Percentiles rank a stretch among this genome's conserved stretches.
Conservation (phyloP, 2,797 vertebrate species). For the Rallus crepitans region DNA sequence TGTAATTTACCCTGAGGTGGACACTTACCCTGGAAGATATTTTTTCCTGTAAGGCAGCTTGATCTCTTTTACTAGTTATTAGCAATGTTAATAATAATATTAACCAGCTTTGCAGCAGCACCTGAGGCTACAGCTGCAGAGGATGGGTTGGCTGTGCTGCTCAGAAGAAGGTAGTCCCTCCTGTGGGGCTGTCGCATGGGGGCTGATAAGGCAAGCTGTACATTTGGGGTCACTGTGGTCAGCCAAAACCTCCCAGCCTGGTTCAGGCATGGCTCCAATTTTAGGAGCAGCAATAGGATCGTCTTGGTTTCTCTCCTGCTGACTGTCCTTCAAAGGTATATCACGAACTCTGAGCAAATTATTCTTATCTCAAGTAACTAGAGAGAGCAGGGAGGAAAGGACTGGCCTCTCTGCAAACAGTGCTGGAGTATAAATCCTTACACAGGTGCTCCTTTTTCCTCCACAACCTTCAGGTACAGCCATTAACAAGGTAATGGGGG, state of each 20-base stretch:
- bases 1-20: background rate
- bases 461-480: background rate
- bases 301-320: background rate
- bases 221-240: background rate
- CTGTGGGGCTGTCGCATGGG: accelerated
- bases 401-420: background rate
- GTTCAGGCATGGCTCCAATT: background rate
- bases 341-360: background rate
- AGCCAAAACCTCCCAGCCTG: background rate
- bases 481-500: background rate
- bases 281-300: background rate
- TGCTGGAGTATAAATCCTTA: background rate
- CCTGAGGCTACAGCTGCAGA: background rate
- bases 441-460: background rate
- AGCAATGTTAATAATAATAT: background rate
- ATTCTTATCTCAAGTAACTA: background rate
- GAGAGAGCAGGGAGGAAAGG: background rate
- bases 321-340: background rate
- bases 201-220: background rate
- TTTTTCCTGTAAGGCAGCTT: background rate
- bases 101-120: background rate
- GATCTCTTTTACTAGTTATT: background rate
- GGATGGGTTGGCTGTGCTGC: background rate
- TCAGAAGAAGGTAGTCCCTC: background rate
- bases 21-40: background rate